phyloP scores from a whole-genome alignment of 2,888 invertebrate species.

The Scelioninae gen. 1 region DNA sequence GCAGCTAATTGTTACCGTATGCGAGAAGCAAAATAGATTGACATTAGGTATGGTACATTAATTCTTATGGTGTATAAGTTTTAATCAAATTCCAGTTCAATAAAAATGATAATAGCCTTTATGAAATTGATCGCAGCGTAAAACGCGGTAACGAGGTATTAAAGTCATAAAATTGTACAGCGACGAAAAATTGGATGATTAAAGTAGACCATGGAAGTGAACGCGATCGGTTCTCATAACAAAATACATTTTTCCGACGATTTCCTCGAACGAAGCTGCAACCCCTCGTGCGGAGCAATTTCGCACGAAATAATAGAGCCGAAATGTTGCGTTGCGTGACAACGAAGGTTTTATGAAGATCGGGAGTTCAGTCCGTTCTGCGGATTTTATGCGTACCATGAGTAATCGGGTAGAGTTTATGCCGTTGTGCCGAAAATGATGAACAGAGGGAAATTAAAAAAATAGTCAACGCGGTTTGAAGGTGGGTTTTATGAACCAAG shows the following conservation, averaged over 20 bases:
- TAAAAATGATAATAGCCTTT: constrained; percentile 60
- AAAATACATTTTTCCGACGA: constrained; percentile 44
- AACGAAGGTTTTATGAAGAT: constrained; percentile 27
- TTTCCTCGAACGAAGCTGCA: constrained; percentile 26
- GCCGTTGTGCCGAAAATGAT: constrained; percentile 29
- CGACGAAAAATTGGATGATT: constrained; percentile 58
- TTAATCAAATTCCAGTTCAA: constrained; percentile 57
- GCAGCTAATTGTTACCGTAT: constrained; percentile 42
- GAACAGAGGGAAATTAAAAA: constrained; percentile 25
- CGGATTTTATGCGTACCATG: constrained; percentile 13
- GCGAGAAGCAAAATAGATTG: constrained; percentile 10
- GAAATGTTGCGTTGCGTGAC: constrained; percentile 19
- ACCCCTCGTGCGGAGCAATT: neutral
- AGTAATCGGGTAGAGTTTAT: constrained; percentile 27
- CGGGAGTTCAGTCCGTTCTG: neutral
- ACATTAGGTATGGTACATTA: constrained; percentile 24
- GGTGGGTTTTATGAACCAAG: constrained; percentile 41
- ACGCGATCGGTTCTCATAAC: constrained; percentile 34
- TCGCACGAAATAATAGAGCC: constrained; percentile 11
- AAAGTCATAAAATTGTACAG: constrained; percentile 54
- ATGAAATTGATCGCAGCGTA: constrained; percentile 54
- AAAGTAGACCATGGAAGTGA: constrained; percentile 29
- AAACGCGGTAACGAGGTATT: constrained; percentile 56
- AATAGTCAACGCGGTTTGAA: constrained; percentile 28
- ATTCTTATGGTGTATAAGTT: constrained; percentile 32